A percentile compares a stretch with the other conserved stretches of the same genome.
These are phyloP conservation scores for Bucorvus abyssinicus DNA, from an alignment of 2,797 vertebrate species.

Conservation along the genomic window DNA sequence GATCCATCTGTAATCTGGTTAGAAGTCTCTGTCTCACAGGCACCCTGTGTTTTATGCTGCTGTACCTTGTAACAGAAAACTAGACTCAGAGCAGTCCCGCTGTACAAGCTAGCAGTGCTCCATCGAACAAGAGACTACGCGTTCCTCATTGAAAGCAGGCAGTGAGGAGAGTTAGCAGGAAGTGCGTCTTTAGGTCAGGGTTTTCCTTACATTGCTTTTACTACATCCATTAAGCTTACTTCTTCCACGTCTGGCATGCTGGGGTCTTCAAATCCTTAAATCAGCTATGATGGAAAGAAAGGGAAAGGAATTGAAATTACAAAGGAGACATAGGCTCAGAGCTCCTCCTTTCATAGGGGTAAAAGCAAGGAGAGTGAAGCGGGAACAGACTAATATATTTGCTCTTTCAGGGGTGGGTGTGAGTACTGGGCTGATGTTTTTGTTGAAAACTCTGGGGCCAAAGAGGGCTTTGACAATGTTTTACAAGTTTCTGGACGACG, in stretches of 20 bases:
- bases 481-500: conserved; percentile 38
- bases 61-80: not conserved
- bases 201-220: conserved; percentile 20
- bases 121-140: not conserved
- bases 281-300: not conserved
- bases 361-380: not conserved
- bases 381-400: conserved; percentile 1
- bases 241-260: not conserved
- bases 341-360: not conserved
- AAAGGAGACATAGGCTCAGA: not conserved
- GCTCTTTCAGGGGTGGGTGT: conserved; percentile 54
- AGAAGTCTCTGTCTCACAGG: not conserved
- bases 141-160: not conserved
- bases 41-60: not conserved
- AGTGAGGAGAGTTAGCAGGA: conserved; percentile 21
- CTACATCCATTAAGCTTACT: conserved; percentile 20
- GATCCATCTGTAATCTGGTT: not conserved
- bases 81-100: not conserved
- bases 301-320: conserved; percentile 17
- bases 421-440: conserved; percentile 43
- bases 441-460: conserved; percentile 53
- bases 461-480: conserved; percentile 40
- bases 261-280: conserved; percentile 45
- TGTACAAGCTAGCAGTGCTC: not conserved
- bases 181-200: conserved; percentile 16